Percentiles rank a stretch among this genome's conserved stretches.
Evolutionary conservation across 2,888 invertebrate species (phyloP).

Genomic region (Synergus gifuensis): DNA sequence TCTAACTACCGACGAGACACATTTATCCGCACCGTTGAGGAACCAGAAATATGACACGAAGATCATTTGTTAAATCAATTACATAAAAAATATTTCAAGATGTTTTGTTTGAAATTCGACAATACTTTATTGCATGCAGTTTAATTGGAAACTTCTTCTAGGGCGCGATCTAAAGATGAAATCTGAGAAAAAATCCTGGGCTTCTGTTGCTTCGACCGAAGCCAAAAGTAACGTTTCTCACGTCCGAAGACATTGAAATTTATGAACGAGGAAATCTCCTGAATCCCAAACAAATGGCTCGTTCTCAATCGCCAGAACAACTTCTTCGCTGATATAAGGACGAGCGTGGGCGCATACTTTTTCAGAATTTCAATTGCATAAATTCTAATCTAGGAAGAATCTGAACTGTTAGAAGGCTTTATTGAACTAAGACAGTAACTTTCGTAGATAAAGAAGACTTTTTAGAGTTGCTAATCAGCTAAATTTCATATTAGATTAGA

Average conservation of each 20-base stretch:
- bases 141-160: no score
- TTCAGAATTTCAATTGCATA: conserved; percentile 9
- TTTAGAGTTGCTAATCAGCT: neutral
- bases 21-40: conserved; percentile 69
- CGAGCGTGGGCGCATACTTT: conserved; percentile 66
- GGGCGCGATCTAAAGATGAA: neutral
- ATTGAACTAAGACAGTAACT: neutral
- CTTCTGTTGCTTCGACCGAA: conserved; percentile 11
- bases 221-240: conserved; percentile 29
- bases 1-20: conserved; percentile 62
- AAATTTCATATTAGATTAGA: conserved; percentile 8
- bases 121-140: no score
- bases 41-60: conserved; percentile 55
- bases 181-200: neutral
- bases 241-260: conserved; percentile 58
- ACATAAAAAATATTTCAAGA: neutral
- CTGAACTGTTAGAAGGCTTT: neutral
- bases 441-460: neutral
- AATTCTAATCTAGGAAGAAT: conserved; percentile 15
- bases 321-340: conserved; percentile 68
- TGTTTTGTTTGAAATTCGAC: no score
- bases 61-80: conserved; percentile 4
- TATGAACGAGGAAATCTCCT: conserved; percentile 70
- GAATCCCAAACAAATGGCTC: conserved; percentile 53
- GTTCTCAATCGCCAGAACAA: conserved; percentile 59